phyloP scores from a whole-genome alignment of 2,113 vertebrate genomes.

The Xerus inauris region DNA sequence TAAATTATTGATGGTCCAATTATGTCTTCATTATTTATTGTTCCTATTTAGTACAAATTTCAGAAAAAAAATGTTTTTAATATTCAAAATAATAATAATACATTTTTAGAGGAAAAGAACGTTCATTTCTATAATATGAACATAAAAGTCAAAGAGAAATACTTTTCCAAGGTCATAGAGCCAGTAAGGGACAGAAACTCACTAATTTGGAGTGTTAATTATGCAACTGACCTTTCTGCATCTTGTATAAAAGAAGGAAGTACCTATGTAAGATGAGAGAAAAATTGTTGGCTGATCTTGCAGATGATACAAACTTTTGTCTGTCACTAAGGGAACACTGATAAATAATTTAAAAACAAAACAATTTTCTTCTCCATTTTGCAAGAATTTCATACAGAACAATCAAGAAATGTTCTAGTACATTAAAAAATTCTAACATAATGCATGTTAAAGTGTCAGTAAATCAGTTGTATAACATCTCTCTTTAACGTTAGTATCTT shows the following conservation, averaged over 20 bases:
- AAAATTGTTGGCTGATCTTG: conserved; percentile 31
- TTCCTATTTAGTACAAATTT: neutral
- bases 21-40: neutral
- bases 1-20: neutral
- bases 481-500: neutral
- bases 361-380: neutral
- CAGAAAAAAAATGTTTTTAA: neutral
- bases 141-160: neutral
- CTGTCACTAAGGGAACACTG: neutral
- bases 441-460: neutral
- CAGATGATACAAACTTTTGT: neutral
- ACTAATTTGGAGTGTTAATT: neutral
- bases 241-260: neutral
- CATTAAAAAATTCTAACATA: neutral
- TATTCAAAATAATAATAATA: neutral
- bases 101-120: neutral
- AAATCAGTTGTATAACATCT: neutral
- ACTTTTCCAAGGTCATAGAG: neutral
- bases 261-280: neutral
- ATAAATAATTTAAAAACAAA: neutral
- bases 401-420: neutral
- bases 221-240: neutral
- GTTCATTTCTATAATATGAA: neutral
- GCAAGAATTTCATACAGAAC: conserved; percentile 1
- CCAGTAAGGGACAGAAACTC: neutral